Percentiles rank a stretch among this genome's conserved stretches.
phyloP scores from a whole-genome alignment of 2,113 vertebrate species.

The Mastomys natalensis region DNA sequence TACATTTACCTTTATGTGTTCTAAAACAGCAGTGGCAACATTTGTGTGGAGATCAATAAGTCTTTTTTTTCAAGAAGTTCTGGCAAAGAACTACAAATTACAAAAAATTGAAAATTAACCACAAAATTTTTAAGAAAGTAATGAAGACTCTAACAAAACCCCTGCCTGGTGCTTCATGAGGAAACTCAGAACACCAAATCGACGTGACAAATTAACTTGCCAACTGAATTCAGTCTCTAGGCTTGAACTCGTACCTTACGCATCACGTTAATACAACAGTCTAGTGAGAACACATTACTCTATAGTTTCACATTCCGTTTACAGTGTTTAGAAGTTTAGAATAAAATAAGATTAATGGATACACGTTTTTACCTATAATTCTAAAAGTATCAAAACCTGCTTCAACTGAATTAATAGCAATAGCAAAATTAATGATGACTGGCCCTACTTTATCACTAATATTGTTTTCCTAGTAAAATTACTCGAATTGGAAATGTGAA shows the following conservation, averaged over 20 bases:
- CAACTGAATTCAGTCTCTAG: slow-evolving; percentile 14
- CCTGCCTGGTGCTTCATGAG: neutral
- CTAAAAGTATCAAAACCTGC: slow-evolving; percentile 39
- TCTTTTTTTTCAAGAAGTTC: slow-evolving; percentile 98
- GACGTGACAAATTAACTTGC: slow-evolving; percentile 9
- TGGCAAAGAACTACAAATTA: slow-evolving; percentile 94
- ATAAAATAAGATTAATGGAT: slow-evolving; percentile 58
- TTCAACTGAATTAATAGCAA: slow-evolving; percentile 38
- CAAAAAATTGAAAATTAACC: slow-evolving; percentile 79
- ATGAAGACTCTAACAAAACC: slow-evolving; percentile 50
- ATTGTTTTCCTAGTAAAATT: slow-evolving; percentile 39
- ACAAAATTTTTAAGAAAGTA: slow-evolving; percentile 58
- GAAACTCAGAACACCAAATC: slow-evolving; percentile 41
- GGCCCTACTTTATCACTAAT: neutral
- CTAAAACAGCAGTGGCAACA: slow-evolving; percentile 97
- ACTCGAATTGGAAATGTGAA: neutral
- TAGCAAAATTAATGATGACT: slow-evolving; percentile 42
- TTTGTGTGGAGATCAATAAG: slow-evolving; percentile 99
- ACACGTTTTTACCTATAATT: slow-evolving; percentile 31
- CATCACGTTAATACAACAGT: slow-evolving; percentile 38
- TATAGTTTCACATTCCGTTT: slow-evolving; percentile 32
- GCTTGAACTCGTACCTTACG: neutral
- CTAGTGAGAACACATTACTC: slow-evolving; percentile 38
- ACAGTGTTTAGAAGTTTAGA: slow-evolving; percentile 36
- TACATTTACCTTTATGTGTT: slow-evolving; percentile 96